Base-by-base conservation (phyloP, 2,797 vertebrate genomes). In the Sebastes alutus region DNA sequence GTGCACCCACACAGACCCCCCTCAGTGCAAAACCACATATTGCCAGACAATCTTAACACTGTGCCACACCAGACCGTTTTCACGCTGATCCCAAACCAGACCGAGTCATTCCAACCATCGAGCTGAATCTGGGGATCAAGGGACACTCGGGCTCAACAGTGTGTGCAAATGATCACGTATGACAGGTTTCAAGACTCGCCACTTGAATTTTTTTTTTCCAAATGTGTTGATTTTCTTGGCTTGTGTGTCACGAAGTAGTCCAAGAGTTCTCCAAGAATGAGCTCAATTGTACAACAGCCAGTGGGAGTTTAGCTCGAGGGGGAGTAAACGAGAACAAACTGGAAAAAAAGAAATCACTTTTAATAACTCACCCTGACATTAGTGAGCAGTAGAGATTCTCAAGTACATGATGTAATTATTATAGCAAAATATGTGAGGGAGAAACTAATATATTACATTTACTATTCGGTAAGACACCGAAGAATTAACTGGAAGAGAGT, bases 141-240 rank as follows among this genome's bases (percentile, higher is more conserved):
- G 56, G 72, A 76, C 63, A 46, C 61, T 56, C 20, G 33, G 64
- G 20, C 29, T 67, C 63, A 63, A 60, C 67, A 62, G 62, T 79
- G 22, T 63, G 59, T 72, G 59, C 63, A 80, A 80, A 80, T 72
- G 12, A 84, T 81, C 75, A 56, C n/a, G 18, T 54, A 18, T 90
- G 84, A 86, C 72, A 73, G 60, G 67, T 82, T 82, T 77, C 56
- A 55, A 66, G 55, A 56, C 46, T 71, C 52, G 7, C 29, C 20
- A 22, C 58, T 27, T 4, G 25, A 75, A 10, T 23, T 10, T 20
- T 20, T 65, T 22, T 67, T 18, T 23, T 13, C 20, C 2, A 60
- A 35, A 76, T 22, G 65, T 82, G 59, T 84, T 82, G 83, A 87
- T 87, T 84, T 84, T 81, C 81, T 87, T 87, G 85, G 79, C 79